Conservation (phyloP, 1,140 invertebrate species). For the Pteromalus puparum region DNA sequence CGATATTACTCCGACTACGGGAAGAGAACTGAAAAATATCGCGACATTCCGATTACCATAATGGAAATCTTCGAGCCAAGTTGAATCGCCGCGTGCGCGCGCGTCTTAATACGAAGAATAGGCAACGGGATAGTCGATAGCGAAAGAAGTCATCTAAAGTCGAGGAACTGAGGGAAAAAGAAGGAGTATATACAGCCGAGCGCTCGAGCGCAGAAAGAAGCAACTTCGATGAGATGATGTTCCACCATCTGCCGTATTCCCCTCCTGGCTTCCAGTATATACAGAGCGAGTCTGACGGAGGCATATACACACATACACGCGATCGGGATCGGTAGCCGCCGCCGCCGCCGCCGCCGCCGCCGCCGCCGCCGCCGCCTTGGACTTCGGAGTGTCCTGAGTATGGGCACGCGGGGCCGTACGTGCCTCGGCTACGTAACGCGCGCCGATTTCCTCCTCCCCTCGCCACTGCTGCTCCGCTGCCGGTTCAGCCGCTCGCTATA, state of each 20-base stretch:
- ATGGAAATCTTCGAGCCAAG: background rate
- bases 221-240: slow-evolving; percentile 32
- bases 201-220: background rate
- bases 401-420: slow-evolving; percentile 72
- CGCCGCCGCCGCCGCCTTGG: slow-evolving; percentile 25
- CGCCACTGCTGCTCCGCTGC: slow-evolving; percentile 41
- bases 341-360: slow-evolving; percentile 17
- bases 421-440: slow-evolving; percentile 70
- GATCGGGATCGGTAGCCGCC: slow-evolving; percentile 20
- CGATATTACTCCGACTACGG: background rate
- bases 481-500: slow-evolving; percentile 31
- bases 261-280: slow-evolving; percentile 26
- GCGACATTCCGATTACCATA: slow-evolving; percentile 13
- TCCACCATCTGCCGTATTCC: slow-evolving; percentile 2
- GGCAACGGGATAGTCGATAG: slow-evolving; percentile 17
- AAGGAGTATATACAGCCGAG: background rate
- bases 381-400: slow-evolving; percentile 62
- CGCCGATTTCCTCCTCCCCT: slow-evolving; percentile 60
- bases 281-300: background rate
- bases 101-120: background rate
- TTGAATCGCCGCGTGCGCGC: background rate
- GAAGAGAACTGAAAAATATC: background rate
- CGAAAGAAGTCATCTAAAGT: slow-evolving; percentile 37
- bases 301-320: background rate
- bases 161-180: slow-evolving; percentile 23